Evolutionary conservation across 2,888 invertebrate genomes (phyloP).

Genomic region (Lottia scabra): DNA sequence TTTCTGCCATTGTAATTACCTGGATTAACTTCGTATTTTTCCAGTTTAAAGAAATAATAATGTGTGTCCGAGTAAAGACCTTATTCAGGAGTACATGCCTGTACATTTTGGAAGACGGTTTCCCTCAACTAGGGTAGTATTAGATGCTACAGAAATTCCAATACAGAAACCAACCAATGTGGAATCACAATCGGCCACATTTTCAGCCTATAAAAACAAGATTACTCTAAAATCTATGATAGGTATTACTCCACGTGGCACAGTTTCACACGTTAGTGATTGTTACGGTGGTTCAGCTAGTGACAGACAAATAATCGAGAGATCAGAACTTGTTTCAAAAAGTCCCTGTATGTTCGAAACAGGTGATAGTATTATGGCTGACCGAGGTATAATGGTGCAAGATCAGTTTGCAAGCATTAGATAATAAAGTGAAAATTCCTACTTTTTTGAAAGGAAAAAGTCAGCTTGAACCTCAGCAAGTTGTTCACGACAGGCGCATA

Average conservation of each 20-base stretch:
- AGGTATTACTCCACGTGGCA: neutral
- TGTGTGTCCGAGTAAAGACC: no score
- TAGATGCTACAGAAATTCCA: neutral
- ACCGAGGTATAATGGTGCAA: slow-evolving; percentile 40
- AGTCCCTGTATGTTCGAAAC: slow-evolving; percentile 15
- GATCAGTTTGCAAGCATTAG: slow-evolving; percentile 35
- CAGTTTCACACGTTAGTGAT: slow-evolving; percentile 15
- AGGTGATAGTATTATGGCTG: slow-evolving; percentile 34
- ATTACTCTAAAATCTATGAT: neutral
- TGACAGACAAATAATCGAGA: slow-evolving; percentile 37
- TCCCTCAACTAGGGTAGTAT: neutral
- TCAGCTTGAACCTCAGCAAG: slow-evolving; percentile 32
- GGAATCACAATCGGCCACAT: neutral
- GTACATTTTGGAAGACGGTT: neutral
- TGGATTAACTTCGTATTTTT: slow-evolving; percentile 19
- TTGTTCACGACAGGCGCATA: slow-evolving; percentile 30
- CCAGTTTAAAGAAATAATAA: slow-evolving; percentile 17
- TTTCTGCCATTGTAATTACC: slow-evolving; percentile 19
- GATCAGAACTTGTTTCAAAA: slow-evolving; percentile 15
- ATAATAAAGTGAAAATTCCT: slow-evolving; percentile 36
- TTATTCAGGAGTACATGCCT: neutral
- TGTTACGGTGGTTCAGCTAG: slow-evolving; percentile 32
- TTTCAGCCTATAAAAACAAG: neutral
- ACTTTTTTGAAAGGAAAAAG: slow-evolving; percentile 35
- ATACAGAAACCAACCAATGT: neutral